A percentile compares a stretch with the other conserved stretches of the same genome.
These are phyloP conservation scores for Pogonomyrmex californicus DNA, from an alignment of 1,140 invertebrate genomes.

Conservation along the genomic window DNA sequence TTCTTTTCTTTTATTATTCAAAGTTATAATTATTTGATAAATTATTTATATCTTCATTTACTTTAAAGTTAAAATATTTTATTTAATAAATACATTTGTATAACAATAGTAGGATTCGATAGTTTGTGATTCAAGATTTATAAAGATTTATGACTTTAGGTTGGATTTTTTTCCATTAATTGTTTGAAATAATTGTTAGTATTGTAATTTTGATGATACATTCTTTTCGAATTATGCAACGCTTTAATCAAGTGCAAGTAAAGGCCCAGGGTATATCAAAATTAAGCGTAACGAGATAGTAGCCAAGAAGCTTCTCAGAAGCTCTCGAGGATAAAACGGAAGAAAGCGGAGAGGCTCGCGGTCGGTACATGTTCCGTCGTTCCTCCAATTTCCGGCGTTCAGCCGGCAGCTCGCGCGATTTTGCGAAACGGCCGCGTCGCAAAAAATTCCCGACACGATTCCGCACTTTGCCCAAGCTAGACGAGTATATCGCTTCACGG, in stretches of 20 bases:
- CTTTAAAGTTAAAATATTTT: too few relatives aligned
- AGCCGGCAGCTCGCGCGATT: constrained; percentile 62
- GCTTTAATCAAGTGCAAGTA: not conserved
- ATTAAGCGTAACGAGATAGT: constrained; percentile 20
- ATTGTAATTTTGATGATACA: not conserved
- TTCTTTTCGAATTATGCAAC: not conserved
- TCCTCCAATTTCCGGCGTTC: constrained; percentile 48
- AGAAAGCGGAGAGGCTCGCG: constrained; percentile 27
- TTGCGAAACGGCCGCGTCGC: constrained; percentile 57
- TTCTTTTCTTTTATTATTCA: not conserved
- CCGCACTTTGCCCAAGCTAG: constrained; percentile 73
- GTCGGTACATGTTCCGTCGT: constrained; percentile 52
- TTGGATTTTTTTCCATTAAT: not conserved
- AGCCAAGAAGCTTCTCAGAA: constrained; percentile 19
- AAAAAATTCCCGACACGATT: constrained; percentile 74
- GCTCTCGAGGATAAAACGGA: constrained; percentile 37
- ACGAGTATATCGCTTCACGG: constrained; percentile 12
- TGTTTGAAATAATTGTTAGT: not conserved
- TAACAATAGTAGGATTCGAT: not conserved
- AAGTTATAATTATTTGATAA: not conserved
- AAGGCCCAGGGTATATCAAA: not conserved
- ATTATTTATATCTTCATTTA: not conserved
- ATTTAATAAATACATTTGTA: not conserved
- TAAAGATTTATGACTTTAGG: not conserved
- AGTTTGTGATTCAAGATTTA: not conserved